Percentiles rank a stretch among this genome's conserved stretches.
phyloP scores from a whole-genome alignment of 2,888 invertebrate genomes.

The Tenthredo notha region DNA sequence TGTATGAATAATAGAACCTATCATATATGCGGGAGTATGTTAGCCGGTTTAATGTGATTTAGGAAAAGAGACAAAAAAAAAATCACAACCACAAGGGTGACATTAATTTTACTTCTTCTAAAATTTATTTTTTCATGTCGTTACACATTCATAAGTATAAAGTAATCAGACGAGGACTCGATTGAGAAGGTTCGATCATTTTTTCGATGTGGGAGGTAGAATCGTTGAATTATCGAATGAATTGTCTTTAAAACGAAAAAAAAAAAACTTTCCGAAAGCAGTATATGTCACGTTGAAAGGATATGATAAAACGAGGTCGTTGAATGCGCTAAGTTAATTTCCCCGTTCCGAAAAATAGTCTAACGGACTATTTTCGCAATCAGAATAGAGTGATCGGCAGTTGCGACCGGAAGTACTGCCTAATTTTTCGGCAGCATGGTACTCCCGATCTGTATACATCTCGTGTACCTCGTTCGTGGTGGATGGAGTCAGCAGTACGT shows the following conservation, averaged over 20 bases:
- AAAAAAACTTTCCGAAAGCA: not conserved
- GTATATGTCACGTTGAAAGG: conserved; percentile 60
- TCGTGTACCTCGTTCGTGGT: conserved; percentile 83
- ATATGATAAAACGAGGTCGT: conserved; percentile 59
- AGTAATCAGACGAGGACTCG: not conserved
- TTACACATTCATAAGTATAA: not conserved
- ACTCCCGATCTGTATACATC: conserved; percentile 85
- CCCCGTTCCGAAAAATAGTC: conserved; percentile 79
- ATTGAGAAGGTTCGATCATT: not conserved
- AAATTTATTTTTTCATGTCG: not conserved
- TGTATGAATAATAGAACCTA: conserved; percentile 56
- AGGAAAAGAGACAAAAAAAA: not conserved
- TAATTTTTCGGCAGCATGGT: conserved; percentile 85
- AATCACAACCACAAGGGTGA: not conserved
- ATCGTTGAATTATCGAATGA: not conserved
- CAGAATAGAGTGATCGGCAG: conserved; percentile 81
- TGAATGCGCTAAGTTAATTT: conserved; percentile 48
- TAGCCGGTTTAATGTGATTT: not conserved
- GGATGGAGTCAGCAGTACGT: conserved; percentile 88
- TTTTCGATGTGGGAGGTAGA: not conserved
- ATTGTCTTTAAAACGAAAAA: not conserved
- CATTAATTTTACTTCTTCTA: not conserved
- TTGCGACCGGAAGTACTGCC: conserved; percentile 77
- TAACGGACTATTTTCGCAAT: conserved; percentile 81
- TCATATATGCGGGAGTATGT: not conserved